Evolutionary conservation across 2,888 invertebrate genomes (phyloP), one percentile per base, ranked within the genome.

Genomic region (Lamellibrachia columna): DNA sequence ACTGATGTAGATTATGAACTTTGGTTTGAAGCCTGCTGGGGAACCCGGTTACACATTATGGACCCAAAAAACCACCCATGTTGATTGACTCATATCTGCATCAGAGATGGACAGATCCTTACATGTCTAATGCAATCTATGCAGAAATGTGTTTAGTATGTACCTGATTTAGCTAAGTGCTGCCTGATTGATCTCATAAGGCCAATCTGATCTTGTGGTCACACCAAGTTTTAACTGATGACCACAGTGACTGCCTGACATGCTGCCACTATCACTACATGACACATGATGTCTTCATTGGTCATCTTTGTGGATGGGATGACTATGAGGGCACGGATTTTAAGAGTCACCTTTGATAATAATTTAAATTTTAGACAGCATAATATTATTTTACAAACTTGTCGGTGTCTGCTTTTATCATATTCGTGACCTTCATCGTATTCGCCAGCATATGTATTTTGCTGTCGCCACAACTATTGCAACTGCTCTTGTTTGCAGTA

Each of bases 181-280:
- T 40, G 40, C 75, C 75, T 75, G 75, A 75, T 75, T 75, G 75
- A 75, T 22, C 75, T 75, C 22, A 75, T 15, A 1, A 22, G 6
- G 22, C 75, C 75, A 75, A 75, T 75, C 75, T 75, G 75, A 75
- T 75, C 75, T 75, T 75, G 75, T 75, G 75, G 75, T 75, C 75
- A 75, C n/a, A 75, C 15, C 75, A 22, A 4, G 75, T 75, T 22
- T 15, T 15, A 75, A 75, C 15, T 22, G 75, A 75, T 55, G 55
- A 55, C 55, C 55, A 55, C 75, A 22, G n/a, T 75, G 22, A 75
- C 75, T n/a, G n/a, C 3, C 75, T 75, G 75, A 75, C 75, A 15
- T 75, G 75, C 75, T 75, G 75, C 40, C 40, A 40, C 40, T 40
- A 40, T 40, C 40, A 40, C 40, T 40, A 40, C 40, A 40, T 40